A percentile compares a stretch with the other conserved stretches of the same genome.
phyloP scores from a whole-genome alignment of 1,140 invertebrate genomes.

The Orussus abietinus region DNA sequence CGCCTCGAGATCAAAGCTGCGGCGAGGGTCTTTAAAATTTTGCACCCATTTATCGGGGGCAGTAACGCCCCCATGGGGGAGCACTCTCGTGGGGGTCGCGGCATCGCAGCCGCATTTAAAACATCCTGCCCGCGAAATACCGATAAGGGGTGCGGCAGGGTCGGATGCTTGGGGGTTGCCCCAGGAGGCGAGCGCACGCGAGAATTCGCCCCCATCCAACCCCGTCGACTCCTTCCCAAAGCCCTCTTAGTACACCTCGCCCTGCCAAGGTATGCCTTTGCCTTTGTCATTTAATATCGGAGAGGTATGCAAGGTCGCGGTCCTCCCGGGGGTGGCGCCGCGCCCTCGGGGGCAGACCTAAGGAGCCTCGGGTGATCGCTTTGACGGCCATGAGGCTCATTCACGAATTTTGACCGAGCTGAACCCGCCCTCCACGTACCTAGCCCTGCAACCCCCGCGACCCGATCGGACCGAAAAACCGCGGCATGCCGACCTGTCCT shows the following conservation, averaged over 20 bases:
- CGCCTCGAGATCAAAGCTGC: slow-evolving; percentile 39
- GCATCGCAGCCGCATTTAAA: slow-evolving; percentile 43
- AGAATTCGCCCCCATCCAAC: slow-evolving; percentile 39
- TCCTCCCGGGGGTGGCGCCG: background rate
- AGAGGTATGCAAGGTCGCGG: slow-evolving; percentile 44
- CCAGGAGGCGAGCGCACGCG: slow-evolving; percentile 36
- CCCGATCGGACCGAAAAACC: too few species aligned
- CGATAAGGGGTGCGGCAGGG: slow-evolving; percentile 39
- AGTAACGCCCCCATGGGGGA: too few species aligned
- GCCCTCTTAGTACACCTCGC: too few species aligned
- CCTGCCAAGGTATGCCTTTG: slow-evolving; percentile 49
- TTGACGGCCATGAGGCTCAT: slow-evolving; percentile 48
- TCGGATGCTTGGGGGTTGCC: slow-evolving; percentile 41
- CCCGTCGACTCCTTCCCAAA: too few species aligned
- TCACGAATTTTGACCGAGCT: slow-evolving; percentile 38
- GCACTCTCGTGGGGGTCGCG: too few species aligned
- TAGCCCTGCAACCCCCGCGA: too few species aligned
- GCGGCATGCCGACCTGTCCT: too few species aligned
- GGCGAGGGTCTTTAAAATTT: slow-evolving; percentile 32
- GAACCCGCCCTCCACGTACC: too few species aligned
- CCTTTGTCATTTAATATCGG: slow-evolving; percentile 55
- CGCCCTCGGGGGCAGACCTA: slow-evolving; percentile 28
- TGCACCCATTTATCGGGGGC: slow-evolving; percentile 34
- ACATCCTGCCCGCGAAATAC: slow-evolving; percentile 48
- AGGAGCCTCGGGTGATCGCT: slow-evolving; percentile 52